Conservation (phyloP, 1,140 invertebrate genomes). For the Temnothorax nylanderi region DNA sequence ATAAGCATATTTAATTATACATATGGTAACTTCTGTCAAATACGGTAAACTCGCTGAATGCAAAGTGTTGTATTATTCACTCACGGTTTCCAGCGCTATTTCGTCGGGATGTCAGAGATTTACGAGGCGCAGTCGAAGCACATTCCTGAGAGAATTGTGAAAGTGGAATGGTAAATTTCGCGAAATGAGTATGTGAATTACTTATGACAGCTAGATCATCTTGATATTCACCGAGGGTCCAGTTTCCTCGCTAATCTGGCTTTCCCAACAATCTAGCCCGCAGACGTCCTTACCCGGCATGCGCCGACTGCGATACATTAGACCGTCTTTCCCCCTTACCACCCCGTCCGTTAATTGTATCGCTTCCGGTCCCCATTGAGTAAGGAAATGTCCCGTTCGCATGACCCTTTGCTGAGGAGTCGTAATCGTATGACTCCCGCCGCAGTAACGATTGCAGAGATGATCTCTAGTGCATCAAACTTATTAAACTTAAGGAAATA, state of each 20-base stretch:
- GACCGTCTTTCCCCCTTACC: constrained; percentile 86
- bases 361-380: constrained; percentile 87
- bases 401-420: constrained; percentile 89
- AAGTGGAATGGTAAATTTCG: not conserved
- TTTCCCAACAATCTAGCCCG: constrained; percentile 36
- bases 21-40: not conserved
- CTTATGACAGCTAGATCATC: not conserved
- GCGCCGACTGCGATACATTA: constrained; percentile 75
- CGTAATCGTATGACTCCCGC: constrained; percentile 90
- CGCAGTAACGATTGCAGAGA: constrained; percentile 90
- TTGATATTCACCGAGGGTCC: constrained; percentile 37
- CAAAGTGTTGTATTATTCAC: constrained; percentile 8
- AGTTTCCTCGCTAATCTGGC: not conserved
- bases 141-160: constrained; percentile 41
- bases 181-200: constrained; percentile 13
- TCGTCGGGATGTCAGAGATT: not conserved
- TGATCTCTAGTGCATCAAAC: constrained; percentile 83
- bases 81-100: constrained; percentile 1
- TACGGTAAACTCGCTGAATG: not conserved
- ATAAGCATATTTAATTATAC: constrained; percentile 4
- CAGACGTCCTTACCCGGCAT: constrained; percentile 59
- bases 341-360: constrained; percentile 84
- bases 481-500: constrained; percentile 10
- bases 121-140: not conserved
- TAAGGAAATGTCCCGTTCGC: constrained; percentile 87